Percentiles rank a stretch among this genome's conserved stretches.
These are phyloP conservation scores for Sphinx pinastri DNA, from an alignment of 2,888 invertebrate species.

Conservation along the genomic window DNA sequence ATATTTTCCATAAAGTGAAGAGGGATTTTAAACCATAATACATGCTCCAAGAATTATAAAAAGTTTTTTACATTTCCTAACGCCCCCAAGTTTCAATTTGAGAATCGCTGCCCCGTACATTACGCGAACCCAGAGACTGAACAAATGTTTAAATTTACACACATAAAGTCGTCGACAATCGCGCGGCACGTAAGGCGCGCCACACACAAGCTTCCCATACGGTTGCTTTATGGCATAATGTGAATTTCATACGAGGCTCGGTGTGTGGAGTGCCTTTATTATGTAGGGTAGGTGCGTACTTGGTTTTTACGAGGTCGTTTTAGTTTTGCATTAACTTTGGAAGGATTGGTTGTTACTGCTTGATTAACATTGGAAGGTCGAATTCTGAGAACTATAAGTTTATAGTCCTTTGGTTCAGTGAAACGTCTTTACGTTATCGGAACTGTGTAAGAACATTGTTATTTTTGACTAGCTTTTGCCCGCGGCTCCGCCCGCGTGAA, in stretches of 20 bases:
- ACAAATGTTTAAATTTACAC: constrained; percentile 24
- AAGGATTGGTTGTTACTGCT: neutral
- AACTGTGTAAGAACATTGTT: neutral
- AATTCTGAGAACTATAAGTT: neutral
- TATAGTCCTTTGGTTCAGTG: neutral
- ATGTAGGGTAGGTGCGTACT: constrained; percentile 23
- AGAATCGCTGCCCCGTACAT: constrained; percentile 3
- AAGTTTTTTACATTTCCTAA: neutral
- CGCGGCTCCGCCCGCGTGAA: too few relatives aligned
- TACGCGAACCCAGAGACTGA: constrained; percentile 8
- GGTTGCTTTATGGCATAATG: constrained; percentile 28
- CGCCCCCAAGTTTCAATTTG: neutral
- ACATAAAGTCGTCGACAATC: constrained; percentile 24
- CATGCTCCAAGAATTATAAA: neutral
- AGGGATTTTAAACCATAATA: too few relatives aligned
- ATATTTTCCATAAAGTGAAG: too few relatives aligned
- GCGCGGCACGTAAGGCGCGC: constrained; percentile 4
- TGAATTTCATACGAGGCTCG: constrained; percentile 24
- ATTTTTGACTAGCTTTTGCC: too few relatives aligned
- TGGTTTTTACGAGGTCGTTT: constrained; percentile 23
- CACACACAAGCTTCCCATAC: constrained; percentile 9
- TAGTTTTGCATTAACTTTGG: constrained; percentile 23
- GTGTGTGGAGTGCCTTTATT: constrained; percentile 25
- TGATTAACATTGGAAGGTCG: constrained; percentile 9
- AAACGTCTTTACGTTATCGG: neutral